Conservation (phyloP, 1,140 invertebrate species). For the Aethina tumida region DNA sequence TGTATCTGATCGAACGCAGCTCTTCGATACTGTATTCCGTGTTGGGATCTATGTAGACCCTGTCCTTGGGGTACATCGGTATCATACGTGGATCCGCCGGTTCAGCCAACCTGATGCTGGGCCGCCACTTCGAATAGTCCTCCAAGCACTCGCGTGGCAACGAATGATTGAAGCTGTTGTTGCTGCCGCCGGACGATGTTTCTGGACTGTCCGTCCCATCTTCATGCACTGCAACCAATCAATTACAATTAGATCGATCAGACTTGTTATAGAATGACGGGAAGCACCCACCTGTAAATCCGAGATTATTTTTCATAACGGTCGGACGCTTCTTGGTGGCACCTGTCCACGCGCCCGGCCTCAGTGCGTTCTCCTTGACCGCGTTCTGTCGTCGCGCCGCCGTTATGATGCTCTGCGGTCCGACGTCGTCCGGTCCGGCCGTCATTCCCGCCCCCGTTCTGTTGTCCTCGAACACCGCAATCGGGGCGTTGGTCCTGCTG, state of each 20-base stretch:
- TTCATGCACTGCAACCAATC: conserved; percentile 43
- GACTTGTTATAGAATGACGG: neutral
- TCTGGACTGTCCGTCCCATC: conserved; percentile 37
- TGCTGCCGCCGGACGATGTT: conserved; percentile 30
- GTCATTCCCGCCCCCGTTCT: neutral
- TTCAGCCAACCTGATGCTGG: conserved; percentile 45
- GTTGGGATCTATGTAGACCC: conserved; percentile 49
- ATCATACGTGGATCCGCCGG: conserved; percentile 45
- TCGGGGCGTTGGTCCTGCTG: neutral
- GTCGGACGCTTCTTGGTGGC: conserved; percentile 19
- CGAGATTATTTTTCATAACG: conserved; percentile 14
- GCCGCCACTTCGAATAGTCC: conserved; percentile 41
- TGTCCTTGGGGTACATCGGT: conserved; percentile 45
- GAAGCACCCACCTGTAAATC: conserved; percentile 37
- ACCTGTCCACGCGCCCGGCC: conserved; percentile 52
- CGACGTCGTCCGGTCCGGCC: conserved; percentile 5
- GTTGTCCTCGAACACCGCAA: conserved; percentile 3
- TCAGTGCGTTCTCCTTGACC: conserved; percentile 51
- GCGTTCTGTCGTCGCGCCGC: conserved; percentile 43
- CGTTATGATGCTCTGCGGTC: conserved; percentile 42
- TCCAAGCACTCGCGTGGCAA: conserved; percentile 40
- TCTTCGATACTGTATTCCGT: conserved; percentile 58
- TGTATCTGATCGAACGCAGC: conserved; percentile 41
- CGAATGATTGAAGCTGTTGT: too few relatives aligned
- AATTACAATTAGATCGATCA: neutral